Percentiles rank a stretch among this genome's conserved stretches.
phyloP scores from a whole-genome alignment of 37 sponge, comb jelly and placozoan species.

The Mnemiopsis leidyi region DNA sequence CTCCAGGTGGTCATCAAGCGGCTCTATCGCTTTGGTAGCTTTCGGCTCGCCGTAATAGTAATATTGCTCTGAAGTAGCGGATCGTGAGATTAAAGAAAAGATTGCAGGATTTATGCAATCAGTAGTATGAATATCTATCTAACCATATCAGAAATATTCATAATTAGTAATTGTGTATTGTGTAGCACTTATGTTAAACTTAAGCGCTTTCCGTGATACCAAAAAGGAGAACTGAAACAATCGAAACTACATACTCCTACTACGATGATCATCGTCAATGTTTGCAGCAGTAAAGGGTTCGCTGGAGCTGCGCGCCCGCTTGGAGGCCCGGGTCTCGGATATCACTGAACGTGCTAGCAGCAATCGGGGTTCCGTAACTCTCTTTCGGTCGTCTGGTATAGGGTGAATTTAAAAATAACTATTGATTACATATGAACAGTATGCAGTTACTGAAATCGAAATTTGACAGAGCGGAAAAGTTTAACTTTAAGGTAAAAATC shows the following conservation, averaged over 20 bases:
- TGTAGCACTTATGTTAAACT: too few relatives aligned
- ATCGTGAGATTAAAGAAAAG: neutral
- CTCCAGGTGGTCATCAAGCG: slow-evolving; percentile 58
- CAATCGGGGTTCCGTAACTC: neutral
- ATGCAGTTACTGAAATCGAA: too few relatives aligned
- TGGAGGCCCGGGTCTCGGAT: neutral
- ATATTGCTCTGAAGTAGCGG: slow-evolving; percentile 21
- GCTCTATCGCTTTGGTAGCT: slow-evolving; percentile 64
- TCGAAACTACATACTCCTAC: neutral
- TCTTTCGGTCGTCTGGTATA: neutral
- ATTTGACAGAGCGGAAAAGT: too few relatives aligned
- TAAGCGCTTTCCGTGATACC: too few relatives aligned
- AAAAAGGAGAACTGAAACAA: too few relatives aligned
- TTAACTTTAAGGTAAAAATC: too few relatives aligned
- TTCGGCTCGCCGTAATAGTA: slow-evolving; percentile 64
- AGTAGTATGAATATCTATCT: too few relatives aligned
- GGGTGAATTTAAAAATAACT: neutral
- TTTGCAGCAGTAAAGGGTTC: slow-evolving; percentile 2
- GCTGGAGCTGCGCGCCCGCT: slow-evolving; percentile 44
- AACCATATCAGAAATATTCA: too few relatives aligned
- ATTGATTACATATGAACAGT: too few relatives aligned
- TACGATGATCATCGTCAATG: neutral
- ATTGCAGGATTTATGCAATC: neutral
- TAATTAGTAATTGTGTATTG: too few relatives aligned
- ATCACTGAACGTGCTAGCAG: neutral